Conservation (phyloP, 1,140 invertebrate genomes). For the Thaumatotibia leucotreta region DNA sequence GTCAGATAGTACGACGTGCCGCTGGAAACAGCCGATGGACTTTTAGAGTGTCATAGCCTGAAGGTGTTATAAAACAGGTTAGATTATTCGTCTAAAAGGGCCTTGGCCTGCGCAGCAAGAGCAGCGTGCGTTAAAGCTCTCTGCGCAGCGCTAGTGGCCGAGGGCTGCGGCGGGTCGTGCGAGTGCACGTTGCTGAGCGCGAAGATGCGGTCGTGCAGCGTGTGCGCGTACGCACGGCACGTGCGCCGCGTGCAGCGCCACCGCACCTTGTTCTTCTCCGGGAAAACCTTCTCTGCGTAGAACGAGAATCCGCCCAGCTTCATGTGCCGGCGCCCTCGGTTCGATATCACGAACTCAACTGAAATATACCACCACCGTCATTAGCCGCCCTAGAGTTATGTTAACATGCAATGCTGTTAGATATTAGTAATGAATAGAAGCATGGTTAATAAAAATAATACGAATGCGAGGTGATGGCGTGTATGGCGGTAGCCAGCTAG, state of each 20-base stretch:
- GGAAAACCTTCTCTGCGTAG: conserved; percentile 74
- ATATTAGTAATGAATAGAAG: conserved; percentile 10
- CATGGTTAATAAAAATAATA: background rate
- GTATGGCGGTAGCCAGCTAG: too few species aligned
- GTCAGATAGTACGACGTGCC: too few species aligned
- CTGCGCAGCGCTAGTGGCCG: conserved; percentile 21
- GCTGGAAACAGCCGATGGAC: background rate
- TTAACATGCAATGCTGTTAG: background rate
- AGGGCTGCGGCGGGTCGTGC: conserved; percentile 53
- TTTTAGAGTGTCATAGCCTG: background rate
- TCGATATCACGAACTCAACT: conserved; percentile 76
- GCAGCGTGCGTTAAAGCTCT: conserved; percentile 31
- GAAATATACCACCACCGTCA: conserved; percentile 53
- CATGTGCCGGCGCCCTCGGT: conserved; percentile 71
- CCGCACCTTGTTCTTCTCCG: conserved; percentile 71
- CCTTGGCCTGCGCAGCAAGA: conserved; percentile 32
- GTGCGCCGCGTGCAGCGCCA: conserved; percentile 75
- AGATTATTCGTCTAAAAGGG: conserved; percentile 47
- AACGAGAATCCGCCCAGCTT: conserved; percentile 71
- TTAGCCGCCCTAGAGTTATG: conserved; percentile 30
- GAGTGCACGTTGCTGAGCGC: conserved; percentile 73
- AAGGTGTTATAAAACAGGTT: conserved; percentile 6
- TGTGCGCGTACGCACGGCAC: conserved; percentile 73
- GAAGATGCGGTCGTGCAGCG: conserved; percentile 70
- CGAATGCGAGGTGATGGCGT: too few species aligned